A percentile compares a stretch with the other conserved stretches of the same genome.
phyloP scores from a whole-genome alignment of 2,888 invertebrate genomes.

The Trachelus stipa region DNA sequence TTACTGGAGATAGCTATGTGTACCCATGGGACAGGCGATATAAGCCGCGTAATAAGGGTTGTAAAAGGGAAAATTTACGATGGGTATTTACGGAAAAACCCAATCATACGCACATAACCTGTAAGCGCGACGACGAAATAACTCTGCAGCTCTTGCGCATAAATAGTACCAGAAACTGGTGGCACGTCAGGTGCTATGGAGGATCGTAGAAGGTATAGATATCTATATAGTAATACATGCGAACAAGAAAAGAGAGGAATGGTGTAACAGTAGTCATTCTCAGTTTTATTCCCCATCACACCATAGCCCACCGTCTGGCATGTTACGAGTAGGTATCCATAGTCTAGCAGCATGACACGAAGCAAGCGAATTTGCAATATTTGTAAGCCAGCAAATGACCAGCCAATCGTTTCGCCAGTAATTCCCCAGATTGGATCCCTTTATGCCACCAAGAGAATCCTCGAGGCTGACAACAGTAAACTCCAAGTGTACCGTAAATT shows the following conservation, averaged over 20 bases:
- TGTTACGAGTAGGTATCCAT: not conserved
- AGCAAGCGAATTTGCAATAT: slow-evolving; percentile 11
- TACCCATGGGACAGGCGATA: not conserved
- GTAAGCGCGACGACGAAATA: slow-evolving; percentile 10
- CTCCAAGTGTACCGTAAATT: slow-evolving; percentile 16
- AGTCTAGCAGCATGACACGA: not conserved
- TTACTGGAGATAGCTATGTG: not conserved
- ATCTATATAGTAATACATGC: not conserved
- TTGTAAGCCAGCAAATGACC: slow-evolving; percentile 9
- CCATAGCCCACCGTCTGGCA: slow-evolving; percentile 8
- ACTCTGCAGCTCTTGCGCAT: not conserved
- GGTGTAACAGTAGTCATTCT: slow-evolving; percentile 23
- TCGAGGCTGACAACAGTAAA: slow-evolving; percentile 7
- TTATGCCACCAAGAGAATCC: not conserved
- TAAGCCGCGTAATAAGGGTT: slow-evolving; percentile 34
- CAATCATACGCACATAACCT: slow-evolving; percentile 35
- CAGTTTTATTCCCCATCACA: slow-evolving; percentile 30
- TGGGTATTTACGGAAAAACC: slow-evolving; percentile 37
- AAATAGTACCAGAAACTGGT: not conserved
- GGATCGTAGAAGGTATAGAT: not conserved
- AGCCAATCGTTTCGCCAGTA: not conserved
- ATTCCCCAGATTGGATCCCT: not conserved
- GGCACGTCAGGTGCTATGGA: not conserved
- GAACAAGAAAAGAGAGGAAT: not conserved
- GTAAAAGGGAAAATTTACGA: slow-evolving; percentile 40